Base-by-base conservation (phyloP, 2,113 vertebrate genomes). In the Grammomys dolichurus region DNA sequence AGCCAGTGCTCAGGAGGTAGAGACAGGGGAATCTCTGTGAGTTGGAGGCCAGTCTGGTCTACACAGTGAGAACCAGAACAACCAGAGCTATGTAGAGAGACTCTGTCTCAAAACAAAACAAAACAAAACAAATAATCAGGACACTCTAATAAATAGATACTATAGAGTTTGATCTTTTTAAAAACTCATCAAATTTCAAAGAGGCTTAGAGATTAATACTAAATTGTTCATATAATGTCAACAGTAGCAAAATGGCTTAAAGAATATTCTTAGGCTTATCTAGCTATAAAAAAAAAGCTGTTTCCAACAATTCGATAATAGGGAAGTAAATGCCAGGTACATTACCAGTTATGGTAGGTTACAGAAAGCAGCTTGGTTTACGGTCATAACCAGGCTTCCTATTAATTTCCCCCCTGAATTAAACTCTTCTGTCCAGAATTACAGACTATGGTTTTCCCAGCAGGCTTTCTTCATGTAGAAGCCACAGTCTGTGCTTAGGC, bases 331-430 rank as follows among this genome's bases (percentile, higher is more conserved):
- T 65, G 63, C 70, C 19, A 90, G 54, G n/a, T 16, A 54, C 75
- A 43, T 56, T 94, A 56, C 75, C 16, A 2, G 69, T 70, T 90
- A 90, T 90, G 26, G 20, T 73, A 67, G 26, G 90, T 67, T 84
- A 63, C 70, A 87, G 86, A 90, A 92, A 84, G 60, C 60, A 90
- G 36, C 54, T 81, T 92, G 73, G 75, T 28, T 46, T 70, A 40
- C 9, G 51, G 51, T 60, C 43, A 92, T 58, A 82, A 43, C 65
- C 43, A 77, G 31, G 31, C 80, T 95, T 90, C 75, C 69, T 97
- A 33, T 90, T 87, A 90, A 46, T 94, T 89, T 80, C 33, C 48
- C 82, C 87, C 26, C 92, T 84, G 81, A 84, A 73, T 87, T 90
- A 90, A 82, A 92, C 31, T 82, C 33, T 69, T 81, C 78, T 36